Evolutionary conservation across 2,888 invertebrate genomes (phyloP).

Genomic region (Luffia ferchaultella): DNA sequence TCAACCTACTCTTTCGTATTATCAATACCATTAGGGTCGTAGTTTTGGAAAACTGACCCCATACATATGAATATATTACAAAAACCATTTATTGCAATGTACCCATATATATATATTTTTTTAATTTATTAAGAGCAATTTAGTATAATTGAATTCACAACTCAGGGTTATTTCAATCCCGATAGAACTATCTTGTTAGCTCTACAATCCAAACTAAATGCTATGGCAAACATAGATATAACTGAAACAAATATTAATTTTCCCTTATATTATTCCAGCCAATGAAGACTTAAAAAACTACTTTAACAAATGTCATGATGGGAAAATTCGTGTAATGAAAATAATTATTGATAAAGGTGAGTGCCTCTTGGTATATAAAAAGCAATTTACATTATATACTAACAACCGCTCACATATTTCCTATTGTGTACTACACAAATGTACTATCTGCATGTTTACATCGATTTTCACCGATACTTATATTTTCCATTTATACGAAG

Average conservation of each 20-base stretch:
- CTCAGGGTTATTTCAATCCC: too few species aligned
- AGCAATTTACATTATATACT: neutral
- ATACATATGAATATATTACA: too few species aligned
- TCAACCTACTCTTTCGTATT: too few species aligned
- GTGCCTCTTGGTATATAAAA: conserved; percentile 8
- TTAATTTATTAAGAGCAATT: neutral
- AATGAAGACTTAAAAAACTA: conserved; percentile 83
- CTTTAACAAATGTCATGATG: conserved; percentile 84
- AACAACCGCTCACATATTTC: too few species aligned
- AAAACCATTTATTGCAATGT: neutral
- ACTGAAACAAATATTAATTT: neutral
- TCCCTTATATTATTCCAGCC: conserved; percentile 62
- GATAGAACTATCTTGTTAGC: too few species aligned
- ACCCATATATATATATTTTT: neutral
- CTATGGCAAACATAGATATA: neutral
- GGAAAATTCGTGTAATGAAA: conserved; percentile 82
- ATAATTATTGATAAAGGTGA: conserved; percentile 88
- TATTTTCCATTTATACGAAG: neutral
- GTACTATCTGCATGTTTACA: neutral
- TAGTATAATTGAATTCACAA: neutral
- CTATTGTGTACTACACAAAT: neutral
- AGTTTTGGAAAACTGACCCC: too few species aligned
- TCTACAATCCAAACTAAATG: neutral
- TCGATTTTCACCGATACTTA: neutral
- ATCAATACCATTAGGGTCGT: too few species aligned